Evolutionary conservation across 92 coral and sea anemone species (phyloP).

Genomic region (Paragorgia papillata): DNA sequence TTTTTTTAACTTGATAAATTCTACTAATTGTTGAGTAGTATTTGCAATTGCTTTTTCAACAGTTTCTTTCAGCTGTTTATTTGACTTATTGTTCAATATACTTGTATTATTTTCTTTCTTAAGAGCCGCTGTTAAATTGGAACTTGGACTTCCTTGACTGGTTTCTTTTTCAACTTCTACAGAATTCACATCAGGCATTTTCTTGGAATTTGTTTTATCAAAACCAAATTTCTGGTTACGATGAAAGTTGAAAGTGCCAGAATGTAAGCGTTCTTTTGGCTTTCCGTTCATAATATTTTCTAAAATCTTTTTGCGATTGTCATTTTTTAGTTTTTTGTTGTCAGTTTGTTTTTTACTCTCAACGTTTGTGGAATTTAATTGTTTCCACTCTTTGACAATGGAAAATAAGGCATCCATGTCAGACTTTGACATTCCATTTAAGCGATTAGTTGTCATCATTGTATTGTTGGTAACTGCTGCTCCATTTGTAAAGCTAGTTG

Average conservation of each 20-base stretch:
- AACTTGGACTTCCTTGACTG: background rate
- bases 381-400: slow-evolving; percentile 34
- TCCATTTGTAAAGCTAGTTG: background rate
- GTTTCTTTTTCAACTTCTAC: background rate
- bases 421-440: slow-evolving; percentile 17
- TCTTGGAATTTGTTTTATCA: background rate
- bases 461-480: background rate
- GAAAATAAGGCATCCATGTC: slow-evolving; percentile 12
- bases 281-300: slow-evolving; percentile 2
- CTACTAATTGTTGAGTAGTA: slow-evolving; percentile 36
- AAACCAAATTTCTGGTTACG: background rate
- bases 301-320: background rate
- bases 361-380: slow-evolving; percentile 9
- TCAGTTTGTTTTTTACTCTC: no score
- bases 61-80: slow-evolving; percentile 6
- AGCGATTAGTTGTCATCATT: background rate
- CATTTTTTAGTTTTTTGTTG: background rate
- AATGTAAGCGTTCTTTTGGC: background rate
- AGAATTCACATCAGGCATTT: background rate
- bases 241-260: background rate
- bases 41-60: slow-evolving; percentile 37
- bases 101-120: background rate
- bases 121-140: background rate
- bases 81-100: background rate
- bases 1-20: slow-evolving; percentile 32